Evolutionary conservation across 2,113 vertebrate species (phyloP).

Genomic region (Rhabdornis inornatus): DNA sequence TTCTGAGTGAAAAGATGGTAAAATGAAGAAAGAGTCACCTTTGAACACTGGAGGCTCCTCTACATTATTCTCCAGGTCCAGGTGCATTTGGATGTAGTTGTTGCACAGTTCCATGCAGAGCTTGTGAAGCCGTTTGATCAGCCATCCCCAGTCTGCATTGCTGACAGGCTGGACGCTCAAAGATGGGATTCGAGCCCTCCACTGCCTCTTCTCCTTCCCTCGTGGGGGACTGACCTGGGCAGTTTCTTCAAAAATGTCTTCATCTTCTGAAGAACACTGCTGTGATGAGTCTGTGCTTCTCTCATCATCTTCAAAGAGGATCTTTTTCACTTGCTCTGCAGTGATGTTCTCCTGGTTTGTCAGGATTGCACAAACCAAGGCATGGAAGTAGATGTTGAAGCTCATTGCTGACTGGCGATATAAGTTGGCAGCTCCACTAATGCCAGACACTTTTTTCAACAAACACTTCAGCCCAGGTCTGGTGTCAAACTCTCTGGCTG

Average conservation of each 20-base stretch:
- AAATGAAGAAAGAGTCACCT: slow-evolving; percentile 82
- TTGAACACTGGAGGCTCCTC: slow-evolving; percentile 79
- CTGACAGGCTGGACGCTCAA: slow-evolving; percentile 86
- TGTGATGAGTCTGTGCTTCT: slow-evolving; percentile 91
- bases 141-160: slow-evolving; percentile 92
- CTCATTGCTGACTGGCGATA: slow-evolving; percentile 97
- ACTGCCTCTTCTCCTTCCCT: slow-evolving; percentile 85
- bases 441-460: slow-evolving; percentile 95
- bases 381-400: slow-evolving; percentile 95
- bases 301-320: slow-evolving; percentile 91
- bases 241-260: slow-evolving; percentile 97
- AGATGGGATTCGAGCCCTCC: slow-evolving; percentile 84
- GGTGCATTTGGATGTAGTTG: slow-evolving; percentile 96
- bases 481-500: slow-evolving; percentile 93
- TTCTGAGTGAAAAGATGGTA: slow-evolving; percentile 90
- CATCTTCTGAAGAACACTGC: slow-evolving; percentile 93
- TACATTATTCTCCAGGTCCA: slow-evolving; percentile 85
- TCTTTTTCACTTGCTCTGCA: slow-evolving; percentile 90
- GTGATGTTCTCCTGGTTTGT: slow-evolving; percentile 89
- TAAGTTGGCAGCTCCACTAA: slow-evolving; percentile 90
- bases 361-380: slow-evolving; percentile 86
- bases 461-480: slow-evolving; percentile 94
- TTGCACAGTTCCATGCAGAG: slow-evolving; percentile 93
- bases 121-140: slow-evolving; percentile 90
- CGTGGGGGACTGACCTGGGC: slow-evolving; percentile 94